These are phyloP conservation scores for Tenthredo notha DNA, from an alignment of 2,888 invertebrate species.

Conservation along the genomic window DNA sequence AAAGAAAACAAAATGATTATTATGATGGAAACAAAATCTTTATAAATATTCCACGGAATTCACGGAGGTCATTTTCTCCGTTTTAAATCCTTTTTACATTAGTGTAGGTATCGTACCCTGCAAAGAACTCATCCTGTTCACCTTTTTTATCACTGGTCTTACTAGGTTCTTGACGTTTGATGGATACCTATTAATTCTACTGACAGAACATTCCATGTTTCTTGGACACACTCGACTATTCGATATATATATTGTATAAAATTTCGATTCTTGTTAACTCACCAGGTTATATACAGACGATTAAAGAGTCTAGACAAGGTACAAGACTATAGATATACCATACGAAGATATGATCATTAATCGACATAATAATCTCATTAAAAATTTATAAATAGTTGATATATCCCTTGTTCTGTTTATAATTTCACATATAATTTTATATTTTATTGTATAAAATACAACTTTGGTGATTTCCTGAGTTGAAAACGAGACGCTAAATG, in stretches of 20 bases:
- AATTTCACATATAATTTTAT: neutral
- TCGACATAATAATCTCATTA: neutral
- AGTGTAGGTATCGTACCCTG: neutral
- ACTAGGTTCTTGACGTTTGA: neutral
- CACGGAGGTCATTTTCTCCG: neutral
- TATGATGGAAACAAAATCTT: neutral
- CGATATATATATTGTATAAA: neutral
- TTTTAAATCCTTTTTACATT: neutral
- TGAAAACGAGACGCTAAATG: constrained; percentile 5
- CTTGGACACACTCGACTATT: neutral
- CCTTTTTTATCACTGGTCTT: neutral
- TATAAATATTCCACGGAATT: neutral
- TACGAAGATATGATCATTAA: neutral
- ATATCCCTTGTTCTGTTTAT: neutral
- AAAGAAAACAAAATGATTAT: neutral
- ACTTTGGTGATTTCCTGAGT: neutral
- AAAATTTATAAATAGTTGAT: constrained; percentile 5
- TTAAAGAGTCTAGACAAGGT: neutral
- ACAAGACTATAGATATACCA: neutral
- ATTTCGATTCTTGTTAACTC: neutral
- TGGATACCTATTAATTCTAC: neutral
- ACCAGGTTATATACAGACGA: neutral
- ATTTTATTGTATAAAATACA: neutral
- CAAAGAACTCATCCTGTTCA: neutral
- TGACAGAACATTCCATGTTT: constrained; percentile 6